phyloP scores from a whole-genome alignment of 23 tunicate genomes.

The Ciona savignyi region DNA sequence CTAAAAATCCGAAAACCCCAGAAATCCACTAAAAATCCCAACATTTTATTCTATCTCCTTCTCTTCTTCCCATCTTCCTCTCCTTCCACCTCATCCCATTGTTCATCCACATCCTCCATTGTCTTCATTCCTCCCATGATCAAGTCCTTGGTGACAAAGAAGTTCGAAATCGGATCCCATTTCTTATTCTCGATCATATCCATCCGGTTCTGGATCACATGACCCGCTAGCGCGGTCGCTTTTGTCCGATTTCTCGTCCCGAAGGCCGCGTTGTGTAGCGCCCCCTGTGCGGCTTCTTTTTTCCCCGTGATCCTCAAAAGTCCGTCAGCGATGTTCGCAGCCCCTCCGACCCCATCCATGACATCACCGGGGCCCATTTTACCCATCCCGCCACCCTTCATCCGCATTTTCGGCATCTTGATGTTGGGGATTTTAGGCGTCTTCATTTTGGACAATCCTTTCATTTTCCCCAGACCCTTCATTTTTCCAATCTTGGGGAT shows the following conservation, averaged over 20 bases:
- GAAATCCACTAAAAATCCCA: background rate
- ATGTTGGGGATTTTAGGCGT: slow-evolving; percentile 6
- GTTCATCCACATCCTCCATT: slow-evolving; percentile 40
- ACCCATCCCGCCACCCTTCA: slow-evolving; percentile 10
- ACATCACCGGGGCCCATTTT: slow-evolving; percentile 31
- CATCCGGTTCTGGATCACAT: slow-evolving; percentile 23
- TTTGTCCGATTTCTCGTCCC: slow-evolving; percentile 69
- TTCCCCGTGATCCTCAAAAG: slow-evolving; percentile 63
- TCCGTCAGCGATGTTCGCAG: slow-evolving; percentile 56
- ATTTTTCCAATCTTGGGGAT: slow-evolving; percentile 2
- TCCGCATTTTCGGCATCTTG: slow-evolving; percentile 15
- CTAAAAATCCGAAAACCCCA: no score
- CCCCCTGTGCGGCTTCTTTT: slow-evolving; percentile 29
- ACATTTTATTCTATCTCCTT: background rate
- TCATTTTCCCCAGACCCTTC: background rate
- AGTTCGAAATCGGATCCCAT: no score
- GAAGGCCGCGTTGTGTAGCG: background rate
- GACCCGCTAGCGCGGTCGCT: slow-evolving; percentile 29
- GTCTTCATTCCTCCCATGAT: slow-evolving; percentile 17
- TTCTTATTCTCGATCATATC: background rate
- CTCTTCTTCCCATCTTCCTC: no score
- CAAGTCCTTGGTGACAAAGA: background rate
- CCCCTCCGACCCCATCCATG: slow-evolving; percentile 50
- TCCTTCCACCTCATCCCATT: slow-evolving; percentile 58
- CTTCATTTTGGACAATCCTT: slow-evolving; percentile 13